Conservation (phyloP, 2,888 invertebrate genomes). For the Allolobophora icterica region DNA sequence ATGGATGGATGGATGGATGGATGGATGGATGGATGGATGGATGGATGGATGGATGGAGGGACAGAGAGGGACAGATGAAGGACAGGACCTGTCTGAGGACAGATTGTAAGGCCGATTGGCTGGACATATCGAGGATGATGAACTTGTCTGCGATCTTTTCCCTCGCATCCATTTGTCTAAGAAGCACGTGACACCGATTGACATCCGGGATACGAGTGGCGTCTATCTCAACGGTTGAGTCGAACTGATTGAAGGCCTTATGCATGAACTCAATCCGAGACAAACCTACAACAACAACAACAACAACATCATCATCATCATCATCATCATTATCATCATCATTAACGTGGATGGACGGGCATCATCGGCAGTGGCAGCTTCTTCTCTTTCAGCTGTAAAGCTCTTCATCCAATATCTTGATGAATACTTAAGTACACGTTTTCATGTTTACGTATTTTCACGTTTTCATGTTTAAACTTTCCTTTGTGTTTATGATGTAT, state of each 20-base stretch:
- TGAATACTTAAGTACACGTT: too few species aligned
- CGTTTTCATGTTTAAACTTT: too few species aligned
- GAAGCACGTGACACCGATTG: conserved; percentile 35
- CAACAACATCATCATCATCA: background rate
- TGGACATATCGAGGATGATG: conserved; percentile 46
- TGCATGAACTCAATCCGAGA: conserved; percentile 33
- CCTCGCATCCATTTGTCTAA: conserved; percentile 39
- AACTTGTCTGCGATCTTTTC: conserved; percentile 36
- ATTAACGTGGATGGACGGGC: too few species aligned
- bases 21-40: too few species aligned
- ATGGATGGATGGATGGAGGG: background rate
- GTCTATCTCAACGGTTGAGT: conserved; percentile 30
- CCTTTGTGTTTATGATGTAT: too few species aligned
- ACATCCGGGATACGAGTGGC: conserved; percentile 27
- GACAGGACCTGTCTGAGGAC: conserved; percentile 43
- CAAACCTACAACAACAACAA: conserved; percentile 19
- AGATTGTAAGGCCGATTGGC: conserved; percentile 39
- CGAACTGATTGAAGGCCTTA: conserved; percentile 30
- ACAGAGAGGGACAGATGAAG: background rate
- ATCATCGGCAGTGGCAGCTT: too few species aligned
- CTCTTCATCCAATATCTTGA: too few species aligned
- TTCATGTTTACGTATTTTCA: too few species aligned
- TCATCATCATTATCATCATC: background rate
- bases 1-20: too few species aligned
- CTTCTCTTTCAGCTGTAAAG: too few species aligned